phyloP scores from a whole-genome alignment of 2,888 invertebrate genomes.

The Thymelicus sylvestris region DNA sequence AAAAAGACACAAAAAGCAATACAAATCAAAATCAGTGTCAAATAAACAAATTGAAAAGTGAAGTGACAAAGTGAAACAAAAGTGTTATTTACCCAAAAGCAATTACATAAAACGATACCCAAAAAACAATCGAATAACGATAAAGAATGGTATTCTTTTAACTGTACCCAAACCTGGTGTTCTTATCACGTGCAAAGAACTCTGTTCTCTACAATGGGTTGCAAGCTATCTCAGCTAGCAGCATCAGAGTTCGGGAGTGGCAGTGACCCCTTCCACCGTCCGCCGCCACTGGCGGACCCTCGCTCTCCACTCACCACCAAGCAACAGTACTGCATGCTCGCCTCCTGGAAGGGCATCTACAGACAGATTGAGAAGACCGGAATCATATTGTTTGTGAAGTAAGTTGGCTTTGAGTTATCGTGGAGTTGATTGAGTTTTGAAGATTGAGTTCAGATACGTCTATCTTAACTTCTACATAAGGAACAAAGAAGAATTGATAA shows the following conservation, averaged over 20 bases:
- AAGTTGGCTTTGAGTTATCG: constrained; percentile 69
- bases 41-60: not conserved
- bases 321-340: constrained; percentile 94
- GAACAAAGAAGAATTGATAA: too few species aligned
- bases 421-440: too few species aligned
- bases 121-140: too few species aligned
- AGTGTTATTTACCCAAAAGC: not conserved
- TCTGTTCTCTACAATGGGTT: constrained; percentile 81
- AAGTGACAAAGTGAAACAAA: not conserved
- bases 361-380: constrained; percentile 95
- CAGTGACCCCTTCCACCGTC: constrained; percentile 81
- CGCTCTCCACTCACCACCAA: constrained; percentile 92
- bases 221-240: constrained; percentile 90
- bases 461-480: too few species aligned
- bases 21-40: not conserved
- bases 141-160: too few species aligned
- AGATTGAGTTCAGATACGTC: too few species aligned
- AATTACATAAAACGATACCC: too few species aligned
- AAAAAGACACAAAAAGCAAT: too few species aligned
- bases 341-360: constrained; percentile 96
- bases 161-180: too few species aligned
- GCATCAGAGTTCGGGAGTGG: constrained; percentile 73
- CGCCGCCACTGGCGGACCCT: constrained; percentile 89
- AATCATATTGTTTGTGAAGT: constrained; percentile 95
- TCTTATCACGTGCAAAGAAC: too few species aligned